Evolutionary conservation across 2,888 invertebrate species (phyloP).

Genomic region (Apodemia duryi): DNA sequence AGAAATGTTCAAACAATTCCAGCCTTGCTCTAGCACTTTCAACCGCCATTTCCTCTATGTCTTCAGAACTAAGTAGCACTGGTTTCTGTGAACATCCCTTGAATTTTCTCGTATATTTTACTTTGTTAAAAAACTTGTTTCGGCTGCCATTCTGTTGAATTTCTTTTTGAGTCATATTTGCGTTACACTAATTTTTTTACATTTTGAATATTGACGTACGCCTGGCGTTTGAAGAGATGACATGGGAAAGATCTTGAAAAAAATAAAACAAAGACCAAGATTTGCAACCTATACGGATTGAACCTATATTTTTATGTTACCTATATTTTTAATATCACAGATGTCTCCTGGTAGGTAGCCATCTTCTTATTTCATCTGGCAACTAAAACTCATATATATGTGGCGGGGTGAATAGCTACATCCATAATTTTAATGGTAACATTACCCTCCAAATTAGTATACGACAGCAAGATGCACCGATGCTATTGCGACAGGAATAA

Average conservation of each 20-base stretch:
- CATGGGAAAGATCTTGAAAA: constrained; percentile 1
- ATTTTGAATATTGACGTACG: constrained; percentile 6
- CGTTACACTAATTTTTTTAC: not conserved
- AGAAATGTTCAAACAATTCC: constrained; percentile 29
- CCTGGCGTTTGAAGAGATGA: constrained; percentile 12
- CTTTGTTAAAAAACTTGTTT: not conserved
- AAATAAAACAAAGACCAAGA: no score
- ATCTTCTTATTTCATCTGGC: no score
- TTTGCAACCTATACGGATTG: no score
- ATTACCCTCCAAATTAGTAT: no score
- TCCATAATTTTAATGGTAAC: no score
- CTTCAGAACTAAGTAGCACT: constrained; percentile 35
- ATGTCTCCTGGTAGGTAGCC: no score
- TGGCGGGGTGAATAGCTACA: no score
- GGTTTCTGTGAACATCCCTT: constrained; percentile 24
- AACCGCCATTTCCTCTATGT: constrained; percentile 34
- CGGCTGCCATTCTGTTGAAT: constrained; percentile 24
- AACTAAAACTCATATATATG: no score
- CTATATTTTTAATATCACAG: no score
- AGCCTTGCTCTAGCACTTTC: constrained; percentile 40
- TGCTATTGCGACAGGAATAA: no score
- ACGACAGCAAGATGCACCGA: no score
- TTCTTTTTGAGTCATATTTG: constrained; percentile 34
- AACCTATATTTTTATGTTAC: not conserved
- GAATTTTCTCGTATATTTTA: constrained; percentile 11